A percentile compares a stretch with the other conserved stretches of the same genome.
Evolutionary conservation across 2,113 vertebrate genomes (phyloP).

Genomic region (Eublepharis macularius): DNA sequence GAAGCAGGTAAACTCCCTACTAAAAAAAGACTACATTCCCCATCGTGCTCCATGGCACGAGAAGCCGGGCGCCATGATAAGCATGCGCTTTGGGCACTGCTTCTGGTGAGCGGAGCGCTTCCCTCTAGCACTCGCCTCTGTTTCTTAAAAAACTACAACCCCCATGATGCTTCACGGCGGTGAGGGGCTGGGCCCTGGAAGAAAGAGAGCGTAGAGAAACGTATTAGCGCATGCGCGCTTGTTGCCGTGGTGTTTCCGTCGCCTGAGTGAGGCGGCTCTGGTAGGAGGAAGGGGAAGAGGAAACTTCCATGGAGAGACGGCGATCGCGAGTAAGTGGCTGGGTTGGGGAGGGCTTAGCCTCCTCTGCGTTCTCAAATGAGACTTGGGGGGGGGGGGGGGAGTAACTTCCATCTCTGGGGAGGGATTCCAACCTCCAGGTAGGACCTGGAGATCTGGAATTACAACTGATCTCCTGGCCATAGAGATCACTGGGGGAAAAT

Average conservation of each 20-base stretch:
- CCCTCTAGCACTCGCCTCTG: no score
- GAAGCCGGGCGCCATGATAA: no score
- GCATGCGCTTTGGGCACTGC: no score
- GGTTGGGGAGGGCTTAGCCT: not conserved
- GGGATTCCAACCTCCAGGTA: no score
- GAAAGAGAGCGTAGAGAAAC: accelerated
- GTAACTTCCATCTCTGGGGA: not conserved
- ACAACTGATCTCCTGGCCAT: no score
- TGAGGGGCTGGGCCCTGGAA: not conserved
- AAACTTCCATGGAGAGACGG: not conserved
- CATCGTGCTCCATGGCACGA: no score
- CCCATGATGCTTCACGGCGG: not conserved
- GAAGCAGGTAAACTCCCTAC: no score
- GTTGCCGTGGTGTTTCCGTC: not conserved
- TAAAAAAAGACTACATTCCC: no score
- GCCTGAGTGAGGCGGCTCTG: not conserved
- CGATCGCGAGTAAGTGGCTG: not conserved
- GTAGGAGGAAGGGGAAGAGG: not conserved
- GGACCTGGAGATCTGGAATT: no score
- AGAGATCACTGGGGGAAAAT: no score
- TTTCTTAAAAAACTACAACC: not conserved
- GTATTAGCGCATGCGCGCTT: not conserved
- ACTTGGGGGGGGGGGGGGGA: not conserved
- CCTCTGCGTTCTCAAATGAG: not conserved
- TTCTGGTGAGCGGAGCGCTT: no score